These are phyloP conservation scores for Tuberolachnus salignus DNA, from an alignment of 2,888 invertebrate species.

Conservation along the genomic window DNA sequence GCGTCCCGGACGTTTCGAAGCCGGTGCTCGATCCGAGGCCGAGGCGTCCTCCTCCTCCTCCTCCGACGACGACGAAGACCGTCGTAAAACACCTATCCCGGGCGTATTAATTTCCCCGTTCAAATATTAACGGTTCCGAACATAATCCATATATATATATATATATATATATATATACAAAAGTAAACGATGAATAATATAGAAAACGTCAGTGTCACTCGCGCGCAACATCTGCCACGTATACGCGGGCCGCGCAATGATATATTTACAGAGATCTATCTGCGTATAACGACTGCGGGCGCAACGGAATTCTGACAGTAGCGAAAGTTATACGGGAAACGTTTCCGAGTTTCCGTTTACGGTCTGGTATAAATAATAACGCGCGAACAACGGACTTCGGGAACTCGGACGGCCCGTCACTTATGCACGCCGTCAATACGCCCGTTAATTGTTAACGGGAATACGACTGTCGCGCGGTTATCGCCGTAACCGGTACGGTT, in stretches of 20 bases:
- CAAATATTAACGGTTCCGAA: constrained; percentile 10
- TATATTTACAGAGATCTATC: constrained; percentile 3
- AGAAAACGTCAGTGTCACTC: constrained; percentile 19
- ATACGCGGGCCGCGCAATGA: background rate
- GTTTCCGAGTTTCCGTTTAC: background rate
- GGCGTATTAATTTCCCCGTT: background rate
- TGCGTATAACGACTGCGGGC: background rate
- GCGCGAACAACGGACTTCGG: too few species aligned
- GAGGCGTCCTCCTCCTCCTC: too few species aligned
- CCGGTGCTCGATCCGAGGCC: too few species aligned
- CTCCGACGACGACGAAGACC: too few species aligned
- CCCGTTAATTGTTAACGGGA: too few species aligned
- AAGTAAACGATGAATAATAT: background rate
- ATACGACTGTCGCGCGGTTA: too few species aligned
- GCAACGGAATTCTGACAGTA: background rate
- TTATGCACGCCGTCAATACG: too few species aligned
- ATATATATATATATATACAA: background rate
- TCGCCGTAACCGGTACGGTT: too few species aligned
- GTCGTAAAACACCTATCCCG: background rate
- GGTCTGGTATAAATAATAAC: too few species aligned
- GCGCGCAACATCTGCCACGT: background rate
- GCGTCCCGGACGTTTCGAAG: too few species aligned
- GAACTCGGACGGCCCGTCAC: too few species aligned
- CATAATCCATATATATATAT: background rate
- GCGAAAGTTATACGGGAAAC: background rate